These are phyloP conservation scores for Drosophila jambulina DNA, from an alignment of 1,140 invertebrate species.

Conservation along the genomic window DNA sequence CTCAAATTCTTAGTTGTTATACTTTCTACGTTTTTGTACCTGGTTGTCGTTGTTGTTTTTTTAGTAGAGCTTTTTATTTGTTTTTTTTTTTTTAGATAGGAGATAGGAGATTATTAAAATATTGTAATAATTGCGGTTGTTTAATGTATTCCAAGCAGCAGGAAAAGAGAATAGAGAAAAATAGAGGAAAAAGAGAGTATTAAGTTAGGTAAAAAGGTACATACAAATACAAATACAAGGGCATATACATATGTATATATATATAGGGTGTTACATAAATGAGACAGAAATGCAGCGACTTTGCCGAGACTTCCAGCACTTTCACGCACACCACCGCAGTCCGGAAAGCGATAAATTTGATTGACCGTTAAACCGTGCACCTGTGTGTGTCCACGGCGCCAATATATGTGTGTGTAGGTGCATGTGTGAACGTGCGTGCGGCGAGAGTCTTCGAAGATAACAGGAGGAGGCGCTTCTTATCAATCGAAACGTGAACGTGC, in stretches of 20 bases:
- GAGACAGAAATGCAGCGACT: conserved; percentile 1
- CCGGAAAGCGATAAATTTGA: conserved; percentile 7
- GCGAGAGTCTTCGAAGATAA: conserved; percentile 20
- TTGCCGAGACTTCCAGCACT: neutral
- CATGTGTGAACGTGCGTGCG: neutral
- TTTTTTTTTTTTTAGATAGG: conserved; percentile 30
- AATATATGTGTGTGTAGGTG: neutral
- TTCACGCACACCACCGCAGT: neutral
- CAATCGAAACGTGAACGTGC: conserved; percentile 31
- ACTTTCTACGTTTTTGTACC: conserved; percentile 56
- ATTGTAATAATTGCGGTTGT: conserved; percentile 54
- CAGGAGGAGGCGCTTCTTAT: conserved; percentile 15
- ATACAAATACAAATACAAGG: conserved; percentile 6
- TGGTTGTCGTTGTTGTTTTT: conserved; percentile 81
- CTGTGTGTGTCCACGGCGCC: conserved; percentile 1
- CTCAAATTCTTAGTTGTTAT: conserved; percentile 19
- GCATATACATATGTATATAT: neutral
- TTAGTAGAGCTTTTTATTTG: conserved; percentile 74
- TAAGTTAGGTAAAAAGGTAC: conserved; percentile 26
- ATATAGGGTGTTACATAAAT: conserved; percentile 2
- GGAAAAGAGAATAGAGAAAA: conserved; percentile 52
- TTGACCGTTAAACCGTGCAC: conserved; percentile 18
- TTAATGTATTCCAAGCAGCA: conserved; percentile 67
- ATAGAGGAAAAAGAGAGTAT: conserved; percentile 54
- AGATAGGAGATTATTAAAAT: conserved; percentile 44